These are phyloP conservation scores for Microdon myrmicae DNA, from an alignment of 2,888 invertebrate genomes.

Conservation along the genomic window DNA sequence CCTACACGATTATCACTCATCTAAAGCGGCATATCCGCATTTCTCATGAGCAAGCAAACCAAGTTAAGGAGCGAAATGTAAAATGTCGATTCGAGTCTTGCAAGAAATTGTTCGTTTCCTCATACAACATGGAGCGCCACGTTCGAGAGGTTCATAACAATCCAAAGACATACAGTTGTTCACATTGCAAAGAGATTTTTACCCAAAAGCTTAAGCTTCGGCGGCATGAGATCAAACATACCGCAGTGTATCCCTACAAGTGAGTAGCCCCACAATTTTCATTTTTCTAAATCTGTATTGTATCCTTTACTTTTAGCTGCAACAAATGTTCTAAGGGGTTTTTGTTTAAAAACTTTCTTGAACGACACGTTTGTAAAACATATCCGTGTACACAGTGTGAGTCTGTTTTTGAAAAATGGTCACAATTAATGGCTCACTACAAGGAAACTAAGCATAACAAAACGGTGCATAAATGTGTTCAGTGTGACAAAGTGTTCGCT, in stretches of 20 bases:
- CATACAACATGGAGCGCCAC: constrained; percentile 72
- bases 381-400: constrained; percentile 68
- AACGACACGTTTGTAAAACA: constrained; percentile 67
- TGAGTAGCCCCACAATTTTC: constrained; percentile 26
- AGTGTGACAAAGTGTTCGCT: constrained; percentile 57
- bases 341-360: constrained; percentile 67
- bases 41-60: constrained; percentile 64
- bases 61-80: constrained; percentile 53
- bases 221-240: constrained; percentile 71
- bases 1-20: constrained; percentile 72
- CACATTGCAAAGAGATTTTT: constrained; percentile 69
- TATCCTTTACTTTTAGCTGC: constrained; percentile 67
- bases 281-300: background rate
- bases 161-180: constrained; percentile 68
- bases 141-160: constrained; percentile 68
- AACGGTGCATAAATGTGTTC: constrained; percentile 55
- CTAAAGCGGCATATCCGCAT: constrained; percentile 71
- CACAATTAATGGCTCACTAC: constrained; percentile 67
- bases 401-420: constrained; percentile 68
- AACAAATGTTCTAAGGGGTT: constrained; percentile 69
- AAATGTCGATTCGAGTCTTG: constrained; percentile 65
- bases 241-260: constrained; percentile 63
- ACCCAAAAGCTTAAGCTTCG: constrained; percentile 71
- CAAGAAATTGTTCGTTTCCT: constrained; percentile 68
- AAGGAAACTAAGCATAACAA: constrained; percentile 47